Conservation (phyloP, 2,113 vertebrate species). For the Dromas ardeola region DNA sequence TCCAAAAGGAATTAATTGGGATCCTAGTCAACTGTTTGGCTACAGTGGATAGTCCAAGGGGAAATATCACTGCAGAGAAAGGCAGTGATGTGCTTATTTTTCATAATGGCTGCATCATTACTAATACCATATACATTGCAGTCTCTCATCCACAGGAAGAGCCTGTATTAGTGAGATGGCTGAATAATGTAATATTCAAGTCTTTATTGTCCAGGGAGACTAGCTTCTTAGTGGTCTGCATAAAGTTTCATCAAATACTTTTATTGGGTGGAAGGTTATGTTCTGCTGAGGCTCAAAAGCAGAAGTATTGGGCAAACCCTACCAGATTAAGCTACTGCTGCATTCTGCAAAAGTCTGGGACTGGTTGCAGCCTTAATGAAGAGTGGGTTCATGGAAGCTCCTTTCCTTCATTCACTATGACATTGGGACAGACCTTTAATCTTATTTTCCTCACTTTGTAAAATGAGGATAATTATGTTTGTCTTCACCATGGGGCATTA, state of each 20-base stretch:
- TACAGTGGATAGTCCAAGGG: background rate
- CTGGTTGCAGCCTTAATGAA: background rate
- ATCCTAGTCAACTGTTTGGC: background rate
- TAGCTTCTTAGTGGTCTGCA: background rate
- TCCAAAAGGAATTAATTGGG: background rate
- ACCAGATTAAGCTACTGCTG: background rate
- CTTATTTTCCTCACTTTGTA: background rate
- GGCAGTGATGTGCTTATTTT: background rate
- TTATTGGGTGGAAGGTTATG: background rate
- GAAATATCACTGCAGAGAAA: background rate
- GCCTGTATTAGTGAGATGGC: background rate
- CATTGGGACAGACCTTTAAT: background rate
- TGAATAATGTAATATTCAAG: background rate
- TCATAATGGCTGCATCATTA: background rate
- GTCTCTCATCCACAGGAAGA: slow-evolving; percentile 7
- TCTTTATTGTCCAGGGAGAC: background rate
- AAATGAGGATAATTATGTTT: background rate
- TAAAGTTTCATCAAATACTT: background rate
- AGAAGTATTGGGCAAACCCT: background rate
- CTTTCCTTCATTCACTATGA: background rate
- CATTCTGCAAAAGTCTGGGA: background rate
- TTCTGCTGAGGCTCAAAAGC: background rate
- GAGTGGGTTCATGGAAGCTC: background rate
- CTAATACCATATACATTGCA: background rate
- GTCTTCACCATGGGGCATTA: background rate